Base-by-base conservation (phyloP, 92 coral and sea anemone genomes). In the Epizoanthus stellaris region DNA sequence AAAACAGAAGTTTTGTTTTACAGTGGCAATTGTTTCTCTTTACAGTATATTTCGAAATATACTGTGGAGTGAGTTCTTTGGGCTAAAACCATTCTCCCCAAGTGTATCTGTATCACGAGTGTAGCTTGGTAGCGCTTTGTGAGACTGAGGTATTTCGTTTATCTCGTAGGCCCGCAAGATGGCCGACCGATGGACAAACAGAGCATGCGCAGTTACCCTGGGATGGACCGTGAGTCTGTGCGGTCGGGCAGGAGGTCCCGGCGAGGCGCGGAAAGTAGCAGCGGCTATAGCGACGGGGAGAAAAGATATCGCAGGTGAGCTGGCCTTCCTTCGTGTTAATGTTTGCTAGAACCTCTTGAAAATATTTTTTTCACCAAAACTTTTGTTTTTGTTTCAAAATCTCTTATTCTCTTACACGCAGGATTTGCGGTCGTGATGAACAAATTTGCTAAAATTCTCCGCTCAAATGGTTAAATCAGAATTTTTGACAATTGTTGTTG, bases 171-270 rank as follows among this genome's bases (percentile, higher is more conserved):
- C 15, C 82, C 82, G 19, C 98, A 91, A 76, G 86, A 87, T 69
- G 82, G 91, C 62, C 94, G 98, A 23, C 87, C 92, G 43, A 87
- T 91, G 92, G 95, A 94, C 80, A 94, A 94, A 87, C 98, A 94
- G 93, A 91, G 98, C 95, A 82, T 91, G 91, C 95, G 98, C 80
- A 87, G 98, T 73, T 91, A 93, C 84, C 95, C 95, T 36, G 93
- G 94, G 25, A 82, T 90, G 91, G 98, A 94, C 93, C 98, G 95
- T 88, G 98, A 94, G 56, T 94, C 98, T 56, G 85, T 94, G 91
- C 95, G 98, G 86, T 94, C 98, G 12, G 93, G 93, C 23, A 85
- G 98, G 80, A 92, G 91, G 54, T 90, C 95, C 3, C 83, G 98
- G 42, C 81, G 92, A 69, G 98, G 89, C 43, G 94, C 89, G 6